phyloP scores from a whole-genome alignment of 1,140 invertebrate species.

The Heliconius congener region DNA sequence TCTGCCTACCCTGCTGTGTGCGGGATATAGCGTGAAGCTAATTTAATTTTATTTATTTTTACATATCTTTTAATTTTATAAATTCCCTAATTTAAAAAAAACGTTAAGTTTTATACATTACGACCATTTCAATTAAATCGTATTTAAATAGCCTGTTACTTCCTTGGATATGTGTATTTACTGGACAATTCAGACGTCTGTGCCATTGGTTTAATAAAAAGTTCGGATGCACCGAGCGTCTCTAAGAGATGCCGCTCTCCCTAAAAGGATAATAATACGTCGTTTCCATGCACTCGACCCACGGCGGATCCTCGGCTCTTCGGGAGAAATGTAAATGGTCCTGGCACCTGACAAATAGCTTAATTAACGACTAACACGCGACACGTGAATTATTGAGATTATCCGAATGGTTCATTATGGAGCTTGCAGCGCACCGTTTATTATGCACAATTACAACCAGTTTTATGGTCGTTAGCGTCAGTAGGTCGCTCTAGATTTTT shows the following conservation, averaged over 20 bases:
- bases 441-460: slow-evolving; percentile 54
- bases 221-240: slow-evolving; percentile 64
- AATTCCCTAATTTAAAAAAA: too few relatives aligned
- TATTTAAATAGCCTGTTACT: slow-evolving; percentile 41
- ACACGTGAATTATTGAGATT: slow-evolving; percentile 72
- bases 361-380: slow-evolving; percentile 78
- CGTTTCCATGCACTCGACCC: slow-evolving; percentile 67
- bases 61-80: too few relatives aligned
- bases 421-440: slow-evolving; percentile 41
- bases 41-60: too few relatives aligned
- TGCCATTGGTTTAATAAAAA: slow-evolving; percentile 77
- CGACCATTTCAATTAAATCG: not conserved
- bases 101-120: not conserved
- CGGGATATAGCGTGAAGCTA: too few relatives aligned
- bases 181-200: slow-evolving; percentile 79
- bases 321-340: slow-evolving; percentile 77
- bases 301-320: slow-evolving; percentile 59
- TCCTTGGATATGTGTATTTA: slow-evolving; percentile 57
- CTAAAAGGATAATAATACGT: slow-evolving; percentile 81
- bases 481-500: slow-evolving; percentile 49
- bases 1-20: too few relatives aligned
- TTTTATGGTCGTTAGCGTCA: slow-evolving; percentile 45
- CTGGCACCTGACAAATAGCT: slow-evolving; percentile 79
- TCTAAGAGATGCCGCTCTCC: slow-evolving; percentile 74
- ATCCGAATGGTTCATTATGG: slow-evolving; percentile 64